These are phyloP conservation scores for Carpatolechia fugitivella DNA, from an alignment of 2,888 invertebrate genomes.

Conservation along the genomic window DNA sequence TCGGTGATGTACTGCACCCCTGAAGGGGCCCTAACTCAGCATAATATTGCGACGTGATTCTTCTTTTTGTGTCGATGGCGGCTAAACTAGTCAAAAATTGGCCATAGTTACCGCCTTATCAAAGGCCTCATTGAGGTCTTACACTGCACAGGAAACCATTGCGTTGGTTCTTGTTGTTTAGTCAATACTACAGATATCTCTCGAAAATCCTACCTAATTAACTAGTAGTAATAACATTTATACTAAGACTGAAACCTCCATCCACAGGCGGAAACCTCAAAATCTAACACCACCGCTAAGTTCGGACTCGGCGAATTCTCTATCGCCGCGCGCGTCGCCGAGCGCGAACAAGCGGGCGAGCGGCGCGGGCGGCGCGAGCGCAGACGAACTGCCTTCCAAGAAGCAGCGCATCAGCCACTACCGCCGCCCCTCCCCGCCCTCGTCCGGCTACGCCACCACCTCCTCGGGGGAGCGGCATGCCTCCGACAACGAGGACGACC, in stretches of 20 bases:
- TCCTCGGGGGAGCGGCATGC: conserved; percentile 76
- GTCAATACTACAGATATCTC: too few relatives aligned
- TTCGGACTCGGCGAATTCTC: conserved; percentile 91
- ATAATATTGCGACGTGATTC: too few relatives aligned
- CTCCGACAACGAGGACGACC: conserved; percentile 74
- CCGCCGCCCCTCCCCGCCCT: conserved; percentile 75
- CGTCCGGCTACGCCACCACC: conserved; percentile 67
- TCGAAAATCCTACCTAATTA: too few relatives aligned
- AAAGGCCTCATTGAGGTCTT: too few relatives aligned
- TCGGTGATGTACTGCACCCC: too few relatives aligned
- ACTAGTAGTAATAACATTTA: too few relatives aligned
- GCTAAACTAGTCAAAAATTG: too few relatives aligned
- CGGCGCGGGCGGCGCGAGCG: conserved; percentile 76
- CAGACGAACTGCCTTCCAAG: conserved; percentile 82
- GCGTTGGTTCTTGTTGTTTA: too few relatives aligned
- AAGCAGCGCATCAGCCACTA: conserved; percentile 91
- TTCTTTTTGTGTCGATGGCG: too few relatives aligned
- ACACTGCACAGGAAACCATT: too few relatives aligned
- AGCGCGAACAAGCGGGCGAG: conserved; percentile 81
- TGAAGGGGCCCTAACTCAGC: too few relatives aligned
- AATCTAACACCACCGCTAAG: conserved; percentile 93
- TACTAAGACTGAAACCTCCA: neutral
- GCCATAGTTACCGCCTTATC: too few relatives aligned
- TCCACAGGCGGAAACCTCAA: conserved; percentile 90
- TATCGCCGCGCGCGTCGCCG: conserved; percentile 85